Conservation (phyloP, 2,113 vertebrate genomes). For the Stigmatopora nigra region DNA sequence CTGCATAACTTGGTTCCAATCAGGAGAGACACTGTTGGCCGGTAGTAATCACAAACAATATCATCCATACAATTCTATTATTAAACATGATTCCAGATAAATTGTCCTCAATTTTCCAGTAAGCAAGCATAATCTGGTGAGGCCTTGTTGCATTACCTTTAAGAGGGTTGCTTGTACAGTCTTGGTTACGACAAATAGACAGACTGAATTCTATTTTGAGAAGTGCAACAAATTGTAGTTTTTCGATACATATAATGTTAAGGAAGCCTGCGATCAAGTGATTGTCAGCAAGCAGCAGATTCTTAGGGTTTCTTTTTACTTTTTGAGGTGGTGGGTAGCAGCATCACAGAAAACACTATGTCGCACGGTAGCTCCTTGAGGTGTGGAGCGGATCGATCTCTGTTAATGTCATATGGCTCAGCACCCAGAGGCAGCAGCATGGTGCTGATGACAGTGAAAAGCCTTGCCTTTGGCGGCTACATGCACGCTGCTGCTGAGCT, state of each 20-base stretch:
- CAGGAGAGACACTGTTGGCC: not conserved
- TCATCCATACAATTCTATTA: not conserved
- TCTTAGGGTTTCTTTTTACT: conserved; percentile 33
- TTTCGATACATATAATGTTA: conserved; percentile 6
- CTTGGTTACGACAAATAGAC: conserved; percentile 6
- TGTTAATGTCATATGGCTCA: conserved; percentile 65
- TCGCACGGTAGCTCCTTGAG: conserved; percentile 60
- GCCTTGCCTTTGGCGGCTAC: conserved; percentile 70
- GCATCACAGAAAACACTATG: conserved; percentile 45
- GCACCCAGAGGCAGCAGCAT: conserved; percentile 65
- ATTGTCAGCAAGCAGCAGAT: conserved; percentile 37
- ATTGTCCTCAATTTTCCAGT: not conserved
- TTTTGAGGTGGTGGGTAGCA: conserved; percentile 46
- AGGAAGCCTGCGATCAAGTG: conserved; percentile 31
- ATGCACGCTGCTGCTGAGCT: conserved; percentile 57
- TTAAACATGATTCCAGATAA: not conserved
- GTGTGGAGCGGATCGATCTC: conserved; percentile 63
- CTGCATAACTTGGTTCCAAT: not conserved
- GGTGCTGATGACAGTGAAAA: conserved; percentile 68
- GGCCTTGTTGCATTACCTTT: not conserved
- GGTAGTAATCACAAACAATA: not conserved
- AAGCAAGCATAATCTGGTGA: not conserved
- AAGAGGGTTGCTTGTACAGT: not conserved
- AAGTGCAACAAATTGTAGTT: conserved; percentile 4
- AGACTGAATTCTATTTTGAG: not conserved